phyloP scores from a whole-genome alignment of 2,797 vertebrate species.

The Acrossocheilus wenchowensis region DNA sequence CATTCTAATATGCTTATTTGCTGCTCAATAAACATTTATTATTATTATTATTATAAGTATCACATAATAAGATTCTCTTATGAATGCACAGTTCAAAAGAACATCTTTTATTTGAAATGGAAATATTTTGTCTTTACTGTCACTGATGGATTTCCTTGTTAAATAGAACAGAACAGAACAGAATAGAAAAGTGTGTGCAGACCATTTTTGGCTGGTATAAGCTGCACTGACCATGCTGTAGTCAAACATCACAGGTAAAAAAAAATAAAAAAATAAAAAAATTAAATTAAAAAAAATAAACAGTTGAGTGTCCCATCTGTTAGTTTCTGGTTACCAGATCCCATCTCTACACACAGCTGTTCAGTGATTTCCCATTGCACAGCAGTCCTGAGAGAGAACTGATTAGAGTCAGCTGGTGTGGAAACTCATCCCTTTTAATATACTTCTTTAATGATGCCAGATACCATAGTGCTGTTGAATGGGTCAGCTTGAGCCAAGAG shows the following conservation, averaged over 20 bases:
- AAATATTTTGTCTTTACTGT: neutral
- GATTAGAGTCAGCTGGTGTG: slow-evolving; percentile 60
- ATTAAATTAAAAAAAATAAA: neutral
- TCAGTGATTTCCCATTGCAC: slow-evolving; percentile 51
- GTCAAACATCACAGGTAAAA: neutral
- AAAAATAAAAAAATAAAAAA: neutral
- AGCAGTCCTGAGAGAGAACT: slow-evolving; percentile 51
- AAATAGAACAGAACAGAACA: too few species aligned
- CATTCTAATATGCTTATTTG: neutral
- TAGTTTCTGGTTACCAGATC: slow-evolving; percentile 36
- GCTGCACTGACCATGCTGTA: neutral
- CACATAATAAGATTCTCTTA: neutral
- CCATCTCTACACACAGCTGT: slow-evolving; percentile 24
- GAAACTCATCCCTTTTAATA: slow-evolving; percentile 61
- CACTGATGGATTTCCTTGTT: too few species aligned
- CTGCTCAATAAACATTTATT: neutral
- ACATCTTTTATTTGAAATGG: neutral
- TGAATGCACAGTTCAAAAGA: neutral
- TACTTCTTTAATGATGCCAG: slow-evolving; percentile 62
- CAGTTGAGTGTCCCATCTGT: slow-evolving; percentile 1
- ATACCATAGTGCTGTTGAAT: slow-evolving; percentile 62
- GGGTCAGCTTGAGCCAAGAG: slow-evolving; percentile 59
- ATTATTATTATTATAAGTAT: neutral
- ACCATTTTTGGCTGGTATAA: neutral
- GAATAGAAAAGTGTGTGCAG: neutral